These are phyloP conservation scores for Laticauda laticaudata DNA, from an alignment of 2,113 vertebrate genomes.

Conservation along the genomic window DNA sequence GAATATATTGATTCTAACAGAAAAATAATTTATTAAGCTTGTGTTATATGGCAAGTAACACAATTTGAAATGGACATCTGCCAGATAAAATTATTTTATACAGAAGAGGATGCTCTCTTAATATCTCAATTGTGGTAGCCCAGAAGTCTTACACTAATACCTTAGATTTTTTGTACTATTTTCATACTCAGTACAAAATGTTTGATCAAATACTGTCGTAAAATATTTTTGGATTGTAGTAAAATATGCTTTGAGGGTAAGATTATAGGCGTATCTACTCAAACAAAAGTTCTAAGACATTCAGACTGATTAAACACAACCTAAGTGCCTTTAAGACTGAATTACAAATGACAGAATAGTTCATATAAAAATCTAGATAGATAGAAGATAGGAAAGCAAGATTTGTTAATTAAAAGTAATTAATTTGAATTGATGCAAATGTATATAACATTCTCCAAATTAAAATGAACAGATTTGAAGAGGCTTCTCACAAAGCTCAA, in stretches of 20 bases:
- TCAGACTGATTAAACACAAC: not conserved
- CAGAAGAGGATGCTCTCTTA: not conserved
- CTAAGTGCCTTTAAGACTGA: not conserved
- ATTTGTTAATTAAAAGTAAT: not conserved
- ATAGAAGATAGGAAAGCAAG: not conserved
- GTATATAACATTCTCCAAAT: not conserved
- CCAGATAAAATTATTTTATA: not conserved
- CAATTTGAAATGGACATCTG: not conserved
- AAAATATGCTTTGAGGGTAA: not conserved
- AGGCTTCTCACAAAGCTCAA: too few species aligned
- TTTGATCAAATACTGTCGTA: not conserved
- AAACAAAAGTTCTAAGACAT: not conserved
- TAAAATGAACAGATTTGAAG: not conserved
- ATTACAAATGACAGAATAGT: not conserved
- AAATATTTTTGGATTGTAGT: not conserved
- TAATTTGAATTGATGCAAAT: not conserved
- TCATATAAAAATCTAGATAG: not conserved
- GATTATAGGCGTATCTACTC: not conserved
- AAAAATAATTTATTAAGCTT: not conserved
- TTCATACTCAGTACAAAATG: not conserved
- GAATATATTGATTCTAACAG: not conserved
- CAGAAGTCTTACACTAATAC: not conserved
- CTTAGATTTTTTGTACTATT: not conserved
- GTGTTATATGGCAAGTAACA: not conserved
- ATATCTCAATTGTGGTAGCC: not conserved